Percentiles rank a stretch among this genome's conserved stretches.
These are phyloP conservation scores for Danio tinwini DNA, from an alignment of 2,797 vertebrate species.

Conservation along the genomic window DNA sequence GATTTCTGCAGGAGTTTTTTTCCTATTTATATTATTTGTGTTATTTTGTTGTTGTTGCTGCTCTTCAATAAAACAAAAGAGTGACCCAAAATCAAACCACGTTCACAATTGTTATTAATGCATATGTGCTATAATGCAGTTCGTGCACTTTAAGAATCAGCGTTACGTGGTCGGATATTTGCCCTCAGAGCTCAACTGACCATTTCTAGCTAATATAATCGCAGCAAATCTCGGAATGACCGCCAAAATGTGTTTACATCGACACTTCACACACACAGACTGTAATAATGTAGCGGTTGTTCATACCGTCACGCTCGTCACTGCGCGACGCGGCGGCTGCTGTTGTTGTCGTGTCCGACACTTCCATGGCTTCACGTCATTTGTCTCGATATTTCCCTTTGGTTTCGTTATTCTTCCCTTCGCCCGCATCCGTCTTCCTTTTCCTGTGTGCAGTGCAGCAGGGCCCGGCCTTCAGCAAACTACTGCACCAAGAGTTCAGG, in stretches of 20 bases:
- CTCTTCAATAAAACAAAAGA: not conserved
- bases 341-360: constrained; percentile 55
- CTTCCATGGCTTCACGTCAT: constrained; percentile 59
- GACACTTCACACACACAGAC: not conserved
- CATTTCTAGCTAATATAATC: not conserved
- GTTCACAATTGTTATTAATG: not conserved
- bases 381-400: constrained; percentile 6
- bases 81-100: not conserved
- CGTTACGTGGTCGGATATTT: not conserved
- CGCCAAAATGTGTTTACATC: not conserved
- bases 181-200: not conserved
- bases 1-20: not conserved
- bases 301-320: constrained; percentile 51
- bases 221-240: not conserved
- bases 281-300: not conserved
- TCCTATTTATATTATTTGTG: no score
- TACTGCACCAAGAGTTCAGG: constrained; percentile 68
- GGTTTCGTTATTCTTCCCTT: constrained; percentile 14
- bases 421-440: constrained; percentile 41
- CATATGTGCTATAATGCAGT: not conserved
- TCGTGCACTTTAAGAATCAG: not conserved
- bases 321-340: constrained; percentile 49
- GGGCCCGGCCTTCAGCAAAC: constrained; percentile 21
- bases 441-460: constrained; percentile 32
- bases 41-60: not conserved